A percentile compares a stretch with the other conserved stretches of the same genome.
Conservation (phyloP, 2,113 vertebrate genomes). For the Centropristis striata region DNA sequence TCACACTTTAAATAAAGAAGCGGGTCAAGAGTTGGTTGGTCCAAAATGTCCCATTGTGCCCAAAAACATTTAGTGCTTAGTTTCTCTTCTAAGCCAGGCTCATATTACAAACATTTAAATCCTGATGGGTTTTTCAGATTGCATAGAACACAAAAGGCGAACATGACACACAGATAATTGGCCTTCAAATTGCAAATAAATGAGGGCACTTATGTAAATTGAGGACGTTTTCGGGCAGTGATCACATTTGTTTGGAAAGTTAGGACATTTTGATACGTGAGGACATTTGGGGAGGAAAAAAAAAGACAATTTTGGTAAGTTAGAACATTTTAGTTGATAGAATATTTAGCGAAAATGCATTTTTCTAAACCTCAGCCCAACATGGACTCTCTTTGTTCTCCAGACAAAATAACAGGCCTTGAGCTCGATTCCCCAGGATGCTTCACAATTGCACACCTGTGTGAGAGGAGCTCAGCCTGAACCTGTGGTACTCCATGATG, state of each 20-base stretch:
- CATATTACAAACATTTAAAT: background rate
- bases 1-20: background rate
- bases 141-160: background rate
- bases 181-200: background rate
- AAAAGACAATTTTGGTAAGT: background rate
- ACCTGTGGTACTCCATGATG: too few species aligned
- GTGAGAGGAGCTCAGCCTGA: too few species aligned
- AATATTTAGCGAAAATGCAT: too few species aligned
- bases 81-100: background rate
- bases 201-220: background rate
- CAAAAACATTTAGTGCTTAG: background rate
- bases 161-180: background rate
- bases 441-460: too few species aligned
- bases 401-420: too few species aligned
- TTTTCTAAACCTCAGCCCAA: too few species aligned
- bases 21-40: background rate
- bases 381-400: too few species aligned
- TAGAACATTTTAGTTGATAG: background rate
- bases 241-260: background rate
- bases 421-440: too few species aligned
- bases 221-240: background rate
- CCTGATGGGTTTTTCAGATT: background rate
- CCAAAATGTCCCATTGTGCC: background rate
- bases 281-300: too few species aligned
- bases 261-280: too few species aligned